Evolutionary conservation across 2,888 invertebrate species (phyloP).

Genomic region (Cataglyphis livida): DNA sequence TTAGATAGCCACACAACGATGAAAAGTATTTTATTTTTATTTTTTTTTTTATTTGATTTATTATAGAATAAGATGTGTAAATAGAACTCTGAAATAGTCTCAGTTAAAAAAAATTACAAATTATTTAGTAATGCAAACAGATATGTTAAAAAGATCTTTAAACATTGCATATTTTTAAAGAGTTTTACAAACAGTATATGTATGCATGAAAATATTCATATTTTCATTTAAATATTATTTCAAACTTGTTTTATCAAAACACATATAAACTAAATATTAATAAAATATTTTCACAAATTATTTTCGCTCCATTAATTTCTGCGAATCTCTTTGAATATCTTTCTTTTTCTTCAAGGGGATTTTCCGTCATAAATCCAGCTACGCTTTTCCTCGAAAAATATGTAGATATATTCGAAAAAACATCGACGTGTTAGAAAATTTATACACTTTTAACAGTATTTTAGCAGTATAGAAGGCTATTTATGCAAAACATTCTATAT

Average conservation of each 20-base stretch:
- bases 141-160: slow-evolving; percentile 9
- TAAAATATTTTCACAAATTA: slow-evolving; percentile 11
- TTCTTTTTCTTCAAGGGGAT: neutral
- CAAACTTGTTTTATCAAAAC: neutral
- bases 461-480: neutral
- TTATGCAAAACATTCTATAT: slow-evolving; percentile 23
- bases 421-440: slow-evolving; percentile 11
- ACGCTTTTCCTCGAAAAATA: neutral
- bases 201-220: neutral
- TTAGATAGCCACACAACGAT: neutral
- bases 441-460: neutral
- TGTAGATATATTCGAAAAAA: neutral
- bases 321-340: neutral
- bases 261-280: neutral
- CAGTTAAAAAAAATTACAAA: neutral
- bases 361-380: neutral
- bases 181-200: neutral
- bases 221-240: slow-evolving; percentile 6
- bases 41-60: neutral
- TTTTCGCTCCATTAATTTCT: slow-evolving; percentile 14
- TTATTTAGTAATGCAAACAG: neutral
- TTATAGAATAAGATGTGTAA: neutral
- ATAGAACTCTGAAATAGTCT: neutral
- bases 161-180: neutral
- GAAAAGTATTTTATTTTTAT: neutral